phyloP scores from a whole-genome alignment of 2,113 vertebrate genomes.

The Gallinago media region DNA sequence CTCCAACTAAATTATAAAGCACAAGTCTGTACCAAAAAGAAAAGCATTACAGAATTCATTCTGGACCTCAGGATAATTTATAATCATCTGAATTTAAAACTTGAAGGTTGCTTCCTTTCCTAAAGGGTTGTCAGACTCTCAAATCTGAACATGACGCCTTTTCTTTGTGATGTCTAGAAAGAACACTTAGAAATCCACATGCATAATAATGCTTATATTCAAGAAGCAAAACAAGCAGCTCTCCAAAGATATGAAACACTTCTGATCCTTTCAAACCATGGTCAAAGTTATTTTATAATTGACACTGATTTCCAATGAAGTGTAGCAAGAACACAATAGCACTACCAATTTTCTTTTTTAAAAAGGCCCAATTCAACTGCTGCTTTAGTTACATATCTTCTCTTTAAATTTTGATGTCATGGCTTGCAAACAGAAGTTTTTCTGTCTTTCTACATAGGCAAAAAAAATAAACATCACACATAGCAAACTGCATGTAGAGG shows the following conservation, averaged over 20 bases:
- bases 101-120: neutral
- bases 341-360: neutral
- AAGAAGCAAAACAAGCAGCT: conserved; percentile 73
- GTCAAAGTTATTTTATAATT: neutral
- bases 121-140: neutral
- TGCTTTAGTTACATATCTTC: neutral
- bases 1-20: neutral
- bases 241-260: conserved; percentile 66
- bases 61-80: neutral
- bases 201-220: conserved; percentile 35
- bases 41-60: neutral
- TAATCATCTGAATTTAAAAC: neutral
- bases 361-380: neutral
- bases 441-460: conserved; percentile 66
- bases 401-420: conserved; percentile 62
- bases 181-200: conserved; percentile 79
- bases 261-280: conserved; percentile 78
- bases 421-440: conserved; percentile 78
- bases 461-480: conserved; percentile 54
- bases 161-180: conserved; percentile 25
- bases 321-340: neutral
- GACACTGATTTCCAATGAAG: neutral
- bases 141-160: neutral
- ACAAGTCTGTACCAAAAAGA: neutral
- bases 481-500: conserved; percentile 69